These are phyloP conservation scores for Chrosomus eos DNA, from an alignment of 2,797 vertebrate genomes.

Conservation along the genomic window DNA sequence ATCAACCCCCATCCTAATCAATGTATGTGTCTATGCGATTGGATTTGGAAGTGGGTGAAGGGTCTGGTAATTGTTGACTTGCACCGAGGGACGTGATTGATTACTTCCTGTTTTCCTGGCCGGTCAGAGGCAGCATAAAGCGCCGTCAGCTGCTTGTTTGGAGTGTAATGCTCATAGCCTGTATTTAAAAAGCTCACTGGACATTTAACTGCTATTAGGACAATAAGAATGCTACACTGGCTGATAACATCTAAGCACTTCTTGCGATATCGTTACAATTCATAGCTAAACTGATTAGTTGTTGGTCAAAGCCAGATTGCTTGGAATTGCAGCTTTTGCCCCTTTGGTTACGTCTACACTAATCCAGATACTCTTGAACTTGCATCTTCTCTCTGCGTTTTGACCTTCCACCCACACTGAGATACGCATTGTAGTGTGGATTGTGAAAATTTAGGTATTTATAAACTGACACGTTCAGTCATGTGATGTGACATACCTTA, in stretches of 20 bases:
- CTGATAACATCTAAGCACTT: background rate
- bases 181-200: slow-evolving; percentile 23
- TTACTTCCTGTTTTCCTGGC: slow-evolving; percentile 74
- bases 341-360: background rate
- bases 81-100: slow-evolving; percentile 74
- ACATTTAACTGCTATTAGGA: slow-evolving; percentile 10
- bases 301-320: background rate
- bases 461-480: background rate
- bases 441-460: background rate
- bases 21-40: slow-evolving; percentile 74
- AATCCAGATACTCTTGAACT: background rate
- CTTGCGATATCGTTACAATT: background rate
- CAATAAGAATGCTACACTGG: background rate
- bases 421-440: background rate
- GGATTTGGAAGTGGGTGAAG: slow-evolving; percentile 74
- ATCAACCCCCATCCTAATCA: slow-evolving; percentile 65
- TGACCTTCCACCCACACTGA: background rate
- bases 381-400: background rate
- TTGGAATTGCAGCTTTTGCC: background rate
- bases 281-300: slow-evolving; percentile 16
- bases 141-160: slow-evolving; percentile 39
- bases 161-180: background rate
- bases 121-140: slow-evolving; percentile 60
- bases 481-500: background rate
- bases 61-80: slow-evolving; percentile 80